phyloP scores from a whole-genome alignment of 2,888 invertebrate species.

The Sarcophaga subvicina region DNA sequence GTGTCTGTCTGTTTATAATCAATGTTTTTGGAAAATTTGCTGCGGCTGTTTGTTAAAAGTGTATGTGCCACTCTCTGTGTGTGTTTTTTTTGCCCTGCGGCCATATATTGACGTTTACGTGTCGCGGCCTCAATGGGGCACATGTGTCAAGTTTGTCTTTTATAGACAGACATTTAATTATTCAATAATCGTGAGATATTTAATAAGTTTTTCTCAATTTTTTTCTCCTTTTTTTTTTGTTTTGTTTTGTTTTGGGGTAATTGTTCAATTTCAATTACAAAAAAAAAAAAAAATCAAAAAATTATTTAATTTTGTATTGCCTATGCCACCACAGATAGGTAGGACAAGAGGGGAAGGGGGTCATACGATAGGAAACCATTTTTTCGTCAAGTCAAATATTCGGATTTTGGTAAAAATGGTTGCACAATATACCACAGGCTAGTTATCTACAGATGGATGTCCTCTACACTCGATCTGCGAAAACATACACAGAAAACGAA shows the following conservation, averaged over 20 bases:
- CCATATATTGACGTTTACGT: slow-evolving; percentile 60
- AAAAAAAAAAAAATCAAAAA: neutral
- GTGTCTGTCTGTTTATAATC: slow-evolving; percentile 34
- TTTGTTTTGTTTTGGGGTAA: neutral
- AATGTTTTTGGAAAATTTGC: slow-evolving; percentile 42
- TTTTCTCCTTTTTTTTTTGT: neutral
- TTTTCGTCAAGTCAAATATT: too few relatives aligned
- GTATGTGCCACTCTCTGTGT: neutral
- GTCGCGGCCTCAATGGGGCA: slow-evolving; percentile 63
- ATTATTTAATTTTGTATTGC: neutral
- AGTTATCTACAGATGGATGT: too few relatives aligned
- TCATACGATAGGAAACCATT: too few relatives aligned
- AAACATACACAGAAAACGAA: too few relatives aligned
- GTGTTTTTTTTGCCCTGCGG: slow-evolving; percentile 25
- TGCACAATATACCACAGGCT: too few relatives aligned
- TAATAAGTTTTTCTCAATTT: slow-evolving; percentile 16
- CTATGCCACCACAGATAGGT: too few relatives aligned
- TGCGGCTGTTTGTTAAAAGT: neutral
- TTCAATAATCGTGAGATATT: slow-evolving; percentile 61
- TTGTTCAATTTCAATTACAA: neutral
- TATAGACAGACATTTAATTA: slow-evolving; percentile 49
- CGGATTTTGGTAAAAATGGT: too few relatives aligned
- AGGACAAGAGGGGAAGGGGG: too few relatives aligned
- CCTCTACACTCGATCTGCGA: too few relatives aligned
- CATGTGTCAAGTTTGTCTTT: slow-evolving; percentile 61